phyloP scores from a whole-genome alignment of 1,140 invertebrate genomes.

The Dreissena polymorpha region DNA sequence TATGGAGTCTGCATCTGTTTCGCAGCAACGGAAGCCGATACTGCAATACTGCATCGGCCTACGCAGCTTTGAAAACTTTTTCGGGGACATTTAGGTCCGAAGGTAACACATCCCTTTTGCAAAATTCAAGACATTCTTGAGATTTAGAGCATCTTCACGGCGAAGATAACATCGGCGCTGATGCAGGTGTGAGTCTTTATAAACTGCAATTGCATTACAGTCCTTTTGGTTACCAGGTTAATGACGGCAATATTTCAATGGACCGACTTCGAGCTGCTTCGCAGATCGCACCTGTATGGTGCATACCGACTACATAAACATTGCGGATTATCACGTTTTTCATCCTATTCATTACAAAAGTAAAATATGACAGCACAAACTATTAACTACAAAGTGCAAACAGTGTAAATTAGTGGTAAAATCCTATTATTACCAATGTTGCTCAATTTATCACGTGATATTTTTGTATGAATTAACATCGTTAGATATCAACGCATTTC shows the following conservation, averaged over 20 bases:
- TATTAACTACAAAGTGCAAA: too few relatives aligned
- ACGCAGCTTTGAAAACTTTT: slow-evolving; percentile 23
- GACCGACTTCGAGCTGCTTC: slow-evolving; percentile 12
- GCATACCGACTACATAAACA: slow-evolving; percentile 17
- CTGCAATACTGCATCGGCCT: slow-evolving; percentile 21
- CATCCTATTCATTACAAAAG: slow-evolving; percentile 8
- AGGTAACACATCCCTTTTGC: slow-evolving; percentile 5
- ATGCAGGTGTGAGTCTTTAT: background rate
- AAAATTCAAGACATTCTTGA: background rate
- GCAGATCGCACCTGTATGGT: background rate
- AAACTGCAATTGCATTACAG: slow-evolving; percentile 20
- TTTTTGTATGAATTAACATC: too few relatives aligned
- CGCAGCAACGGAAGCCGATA: slow-evolving; percentile 8
- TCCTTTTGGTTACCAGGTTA: slow-evolving; percentile 24
- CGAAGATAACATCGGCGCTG: slow-evolving; percentile 5
- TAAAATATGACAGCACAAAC: too few relatives aligned
- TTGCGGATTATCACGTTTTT: slow-evolving; percentile 19
- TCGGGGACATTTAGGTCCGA: background rate
- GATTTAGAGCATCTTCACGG: slow-evolving; percentile 8
- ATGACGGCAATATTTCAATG: background rate
- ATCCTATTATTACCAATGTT: too few relatives aligned
- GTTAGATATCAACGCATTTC: too few relatives aligned
- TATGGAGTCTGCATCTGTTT: background rate
- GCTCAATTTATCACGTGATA: too few relatives aligned
- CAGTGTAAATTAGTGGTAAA: too few relatives aligned